These are phyloP conservation scores for Drosophila mayri DNA, from an alignment of 1,140 invertebrate species.

Conservation along the genomic window DNA sequence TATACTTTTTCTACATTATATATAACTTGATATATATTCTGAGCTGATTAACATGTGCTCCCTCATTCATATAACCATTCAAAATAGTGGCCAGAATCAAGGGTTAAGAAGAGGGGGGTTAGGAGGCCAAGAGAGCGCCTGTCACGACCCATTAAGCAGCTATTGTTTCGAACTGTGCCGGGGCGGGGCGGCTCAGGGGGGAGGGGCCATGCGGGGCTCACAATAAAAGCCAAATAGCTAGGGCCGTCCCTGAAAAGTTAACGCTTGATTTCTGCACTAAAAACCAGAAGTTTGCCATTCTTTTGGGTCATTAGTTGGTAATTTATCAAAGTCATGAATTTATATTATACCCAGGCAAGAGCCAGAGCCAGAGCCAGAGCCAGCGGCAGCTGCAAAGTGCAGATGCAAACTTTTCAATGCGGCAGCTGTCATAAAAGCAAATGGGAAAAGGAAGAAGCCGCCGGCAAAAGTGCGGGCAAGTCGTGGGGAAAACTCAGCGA, in stretches of 20 bases:
- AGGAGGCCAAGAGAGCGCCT: slow-evolving; percentile 11
- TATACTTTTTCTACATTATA: not conserved
- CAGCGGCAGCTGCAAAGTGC: slow-evolving; percentile 53
- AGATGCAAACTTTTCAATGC: slow-evolving; percentile 66
- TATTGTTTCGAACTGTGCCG: slow-evolving; percentile 57
- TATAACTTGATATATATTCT: too few species aligned
- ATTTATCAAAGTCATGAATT: slow-evolving; percentile 83
- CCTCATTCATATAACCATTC: slow-evolving; percentile 8
- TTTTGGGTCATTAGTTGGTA: slow-evolving; percentile 76
- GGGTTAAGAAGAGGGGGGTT: not conserved
- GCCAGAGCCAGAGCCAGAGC: not conserved
- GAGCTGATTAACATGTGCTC: not conserved
- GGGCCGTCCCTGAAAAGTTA: slow-evolving; percentile 44
- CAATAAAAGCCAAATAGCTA: slow-evolving; percentile 30
- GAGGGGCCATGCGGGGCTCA: not conserved
- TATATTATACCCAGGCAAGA: slow-evolving; percentile 37
- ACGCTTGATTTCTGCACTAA: slow-evolving; percentile 64
- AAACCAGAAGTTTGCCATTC: slow-evolving; percentile 75
- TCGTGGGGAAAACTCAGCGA: not conserved
- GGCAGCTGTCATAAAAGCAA: slow-evolving; percentile 66
- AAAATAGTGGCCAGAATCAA: slow-evolving; percentile 4
- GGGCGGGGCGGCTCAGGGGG: not conserved
- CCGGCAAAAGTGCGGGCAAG: slow-evolving; percentile 3
- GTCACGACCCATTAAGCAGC: slow-evolving; percentile 73
- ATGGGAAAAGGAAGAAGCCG: slow-evolving; percentile 37